Percentiles rank a stretch among this genome's conserved stretches.
These are phyloP conservation scores for Okamejei kenojei DNA, from an alignment of 2,797 vertebrate species.

Conservation along the genomic window DNA sequence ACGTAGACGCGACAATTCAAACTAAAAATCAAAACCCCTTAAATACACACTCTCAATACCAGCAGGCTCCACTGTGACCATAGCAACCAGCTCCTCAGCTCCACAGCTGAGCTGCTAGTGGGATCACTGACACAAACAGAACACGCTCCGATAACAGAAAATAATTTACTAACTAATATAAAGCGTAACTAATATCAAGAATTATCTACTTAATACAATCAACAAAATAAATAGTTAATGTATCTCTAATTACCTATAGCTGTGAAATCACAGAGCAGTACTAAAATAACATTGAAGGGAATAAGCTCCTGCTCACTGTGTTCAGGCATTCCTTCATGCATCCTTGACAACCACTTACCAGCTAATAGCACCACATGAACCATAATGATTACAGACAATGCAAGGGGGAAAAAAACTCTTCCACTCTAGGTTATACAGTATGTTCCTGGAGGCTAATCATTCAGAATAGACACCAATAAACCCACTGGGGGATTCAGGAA, in stretches of 20 bases:
- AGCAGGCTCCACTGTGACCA: constrained; percentile 1
- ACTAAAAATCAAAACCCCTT: constrained; percentile 5
- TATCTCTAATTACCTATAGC: not conserved
- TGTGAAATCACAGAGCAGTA: not conserved
- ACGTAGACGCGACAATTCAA: not conserved
- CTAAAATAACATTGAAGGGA: not conserved
- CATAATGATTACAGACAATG: not conserved
- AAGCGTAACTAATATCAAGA: not conserved
- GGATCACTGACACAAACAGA: not conserved
- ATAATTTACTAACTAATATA: not conserved
- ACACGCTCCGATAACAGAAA: not conserved
- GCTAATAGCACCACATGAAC: not conserved
- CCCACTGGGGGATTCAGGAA: too few species aligned
- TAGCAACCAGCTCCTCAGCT: not conserved
- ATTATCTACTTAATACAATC: not conserved
- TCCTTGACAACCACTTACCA: not conserved
- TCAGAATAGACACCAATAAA: too few species aligned
- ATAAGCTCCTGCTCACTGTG: too few species aligned
- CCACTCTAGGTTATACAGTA: not conserved
- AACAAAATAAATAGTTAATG: not conserved
- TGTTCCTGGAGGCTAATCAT: not conserved
- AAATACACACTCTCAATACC: not conserved
- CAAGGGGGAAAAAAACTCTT: not conserved
- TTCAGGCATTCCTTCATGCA: not conserved
- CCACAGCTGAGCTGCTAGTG: constrained; percentile 19